phyloP scores from a whole-genome alignment of 1,140 invertebrate species.

The Nasonia longicornis region DNA sequence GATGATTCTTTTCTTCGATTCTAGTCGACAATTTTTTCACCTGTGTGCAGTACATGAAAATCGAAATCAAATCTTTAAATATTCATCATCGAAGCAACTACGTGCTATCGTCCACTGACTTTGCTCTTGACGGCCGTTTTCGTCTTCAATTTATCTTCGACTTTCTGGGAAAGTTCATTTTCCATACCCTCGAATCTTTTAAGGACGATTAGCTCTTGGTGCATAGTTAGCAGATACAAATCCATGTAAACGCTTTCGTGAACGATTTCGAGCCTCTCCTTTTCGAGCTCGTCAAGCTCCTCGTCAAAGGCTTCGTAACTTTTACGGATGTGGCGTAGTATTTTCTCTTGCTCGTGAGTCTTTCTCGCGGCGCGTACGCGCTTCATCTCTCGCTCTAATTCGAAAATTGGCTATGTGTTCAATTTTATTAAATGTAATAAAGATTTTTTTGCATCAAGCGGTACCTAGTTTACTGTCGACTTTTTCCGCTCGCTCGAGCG shows the following conservation, averaged over 20 bases:
- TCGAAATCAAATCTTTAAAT: neutral
- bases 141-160: conserved; percentile 61
- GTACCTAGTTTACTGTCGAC: conserved; percentile 38
- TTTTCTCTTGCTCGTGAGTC: conserved; percentile 74
- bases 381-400: conserved; percentile 63
- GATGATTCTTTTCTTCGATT: conserved; percentile 52
- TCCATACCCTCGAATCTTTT: conserved; percentile 82
- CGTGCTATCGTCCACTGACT: conserved; percentile 45
- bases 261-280: conserved; percentile 74
- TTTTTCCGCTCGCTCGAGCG: conserved; percentile 22
- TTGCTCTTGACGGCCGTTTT: conserved; percentile 54
- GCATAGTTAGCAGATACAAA: conserved; percentile 78
- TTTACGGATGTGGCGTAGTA: conserved; percentile 72
- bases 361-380: conserved; percentile 57
- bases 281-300: conserved; percentile 72
- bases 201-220: conserved; percentile 83
- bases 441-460: too few species aligned
- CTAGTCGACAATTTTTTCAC: conserved; percentile 46
- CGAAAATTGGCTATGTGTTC: neutral
- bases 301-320: conserved; percentile 77
- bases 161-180: conserved; percentile 73
- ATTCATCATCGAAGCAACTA: neutral
- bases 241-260: conserved; percentile 75
- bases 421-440: too few species aligned
- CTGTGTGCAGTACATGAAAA: conserved; percentile 33